These are phyloP conservation scores for Platorchestia sp. DNA, from an alignment of 1,140 invertebrate species.

Conservation along the genomic window DNA sequence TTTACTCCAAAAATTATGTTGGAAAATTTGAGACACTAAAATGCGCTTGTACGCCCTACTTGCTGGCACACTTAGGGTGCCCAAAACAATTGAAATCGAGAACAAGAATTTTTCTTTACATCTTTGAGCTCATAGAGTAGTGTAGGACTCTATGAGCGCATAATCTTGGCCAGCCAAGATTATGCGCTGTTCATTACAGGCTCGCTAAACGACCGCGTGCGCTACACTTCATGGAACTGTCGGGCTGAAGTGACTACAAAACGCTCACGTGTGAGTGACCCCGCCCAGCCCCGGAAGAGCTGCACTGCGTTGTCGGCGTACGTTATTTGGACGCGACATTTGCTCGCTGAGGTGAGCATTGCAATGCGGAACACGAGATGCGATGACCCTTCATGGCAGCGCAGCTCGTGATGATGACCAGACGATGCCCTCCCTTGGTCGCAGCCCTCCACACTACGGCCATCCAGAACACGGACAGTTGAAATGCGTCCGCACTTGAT, in stretches of 20 bases:
- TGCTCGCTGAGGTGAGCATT: slow-evolving; percentile 1
- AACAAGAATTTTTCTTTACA: too few species aligned
- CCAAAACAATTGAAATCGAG: too few species aligned
- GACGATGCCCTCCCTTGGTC: slow-evolving; percentile 17
- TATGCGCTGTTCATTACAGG: too few species aligned
- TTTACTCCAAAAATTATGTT: too few species aligned
- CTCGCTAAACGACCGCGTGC: too few species aligned
- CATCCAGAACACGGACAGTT: background rate
- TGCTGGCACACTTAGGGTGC: too few species aligned
- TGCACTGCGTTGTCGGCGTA: background rate
- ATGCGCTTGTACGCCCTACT: too few species aligned
- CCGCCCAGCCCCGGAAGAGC: slow-evolving; percentile 38
- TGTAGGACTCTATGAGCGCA: too few species aligned
- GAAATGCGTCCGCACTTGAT: background rate
- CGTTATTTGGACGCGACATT: slow-evolving; percentile 2
- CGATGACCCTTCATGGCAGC: background rate
- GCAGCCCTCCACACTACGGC: background rate
- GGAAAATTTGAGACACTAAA: too few species aligned
- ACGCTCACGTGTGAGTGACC: background rate
- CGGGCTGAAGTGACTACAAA: background rate
- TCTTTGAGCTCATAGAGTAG: too few species aligned
- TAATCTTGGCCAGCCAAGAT: too few species aligned
- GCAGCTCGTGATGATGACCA: background rate
- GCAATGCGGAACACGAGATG: slow-evolving; percentile 14
- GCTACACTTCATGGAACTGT: background rate